Percentiles rank a stretch among this genome's conserved stretches.
Evolutionary conservation across 2,797 vertebrate genomes (phyloP).

Genomic region (Gymnothorax reevesii): DNA sequence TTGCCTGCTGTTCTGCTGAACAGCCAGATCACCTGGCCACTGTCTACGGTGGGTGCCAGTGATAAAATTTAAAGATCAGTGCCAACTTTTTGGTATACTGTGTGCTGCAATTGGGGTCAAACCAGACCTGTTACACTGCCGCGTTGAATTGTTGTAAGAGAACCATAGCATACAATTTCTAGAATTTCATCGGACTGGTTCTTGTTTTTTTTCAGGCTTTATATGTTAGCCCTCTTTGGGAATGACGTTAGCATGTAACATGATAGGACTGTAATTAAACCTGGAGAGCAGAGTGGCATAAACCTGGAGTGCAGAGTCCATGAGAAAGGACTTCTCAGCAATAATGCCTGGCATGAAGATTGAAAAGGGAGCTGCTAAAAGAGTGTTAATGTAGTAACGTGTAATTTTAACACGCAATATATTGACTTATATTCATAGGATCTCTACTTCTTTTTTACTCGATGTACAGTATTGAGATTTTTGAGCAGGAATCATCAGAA

Average conservation of each 20-base stretch:
- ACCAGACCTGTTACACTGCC: no score
- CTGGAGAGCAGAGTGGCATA: not conserved
- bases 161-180: no score
- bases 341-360: not conserved
- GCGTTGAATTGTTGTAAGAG: no score
- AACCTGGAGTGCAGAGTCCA: no score
- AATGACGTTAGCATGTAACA: not conserved
- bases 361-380: not conserved
- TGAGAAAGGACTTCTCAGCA: not conserved
- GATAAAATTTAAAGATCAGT: no score
- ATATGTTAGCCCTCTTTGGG: not conserved
- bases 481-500: not conserved
- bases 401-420: not conserved
- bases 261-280: not conserved
- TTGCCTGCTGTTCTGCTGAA: no score
- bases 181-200: not conserved
- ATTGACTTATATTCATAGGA: not conserved
- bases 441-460: not conserved
- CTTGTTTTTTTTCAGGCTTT: not conserved
- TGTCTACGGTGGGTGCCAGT: no score
- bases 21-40: no score
- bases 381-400: not conserved
- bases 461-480: not conserved
- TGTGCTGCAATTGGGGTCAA: no score
- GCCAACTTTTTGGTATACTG: no score